A percentile compares a stretch with the other conserved stretches of the same genome.
Evolutionary conservation across 1,140 invertebrate genomes (phyloP).

Genomic region (Musca vetustissima): DNA sequence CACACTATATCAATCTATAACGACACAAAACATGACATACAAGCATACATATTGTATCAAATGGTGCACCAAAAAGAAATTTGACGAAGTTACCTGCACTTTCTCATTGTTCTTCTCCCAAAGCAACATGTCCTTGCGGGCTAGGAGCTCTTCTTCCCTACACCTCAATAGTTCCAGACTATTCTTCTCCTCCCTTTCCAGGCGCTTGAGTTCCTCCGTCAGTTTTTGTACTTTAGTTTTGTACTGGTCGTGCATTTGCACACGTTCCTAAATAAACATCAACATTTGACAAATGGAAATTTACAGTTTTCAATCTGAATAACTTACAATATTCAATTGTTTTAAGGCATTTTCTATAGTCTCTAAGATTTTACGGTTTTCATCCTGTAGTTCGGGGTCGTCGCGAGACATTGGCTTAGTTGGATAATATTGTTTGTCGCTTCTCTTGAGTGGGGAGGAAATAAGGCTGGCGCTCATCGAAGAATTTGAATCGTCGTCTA

Average conservation of each 20-base stretch:
- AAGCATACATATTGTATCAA: conserved; percentile 34
- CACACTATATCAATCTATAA: conserved; percentile 65
- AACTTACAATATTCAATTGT: conserved; percentile 61
- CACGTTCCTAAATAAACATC: conserved; percentile 44
- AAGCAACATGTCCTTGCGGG: conserved; percentile 54
- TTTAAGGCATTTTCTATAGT: conserved; percentile 60
- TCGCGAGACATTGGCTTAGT: conserved; percentile 44
- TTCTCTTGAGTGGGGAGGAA: conserved; percentile 42
- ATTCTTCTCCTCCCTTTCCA: conserved; percentile 56
- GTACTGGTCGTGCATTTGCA: conserved; percentile 55
- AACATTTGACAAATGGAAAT: conserved; percentile 7
- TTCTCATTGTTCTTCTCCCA: conserved; percentile 57
- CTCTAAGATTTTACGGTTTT: conserved; percentile 54
- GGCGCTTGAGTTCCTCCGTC: conserved; percentile 51
- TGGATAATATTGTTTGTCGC: conserved; percentile 50
- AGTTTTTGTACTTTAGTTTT: conserved; percentile 50
- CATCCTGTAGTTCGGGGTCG: conserved; percentile 53
- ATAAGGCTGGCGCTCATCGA: conserved; percentile 35
- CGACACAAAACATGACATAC: conserved; percentile 52
- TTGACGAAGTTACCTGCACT: conserved; percentile 42
- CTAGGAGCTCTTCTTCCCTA: conserved; percentile 45
- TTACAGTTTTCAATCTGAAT: background rate
- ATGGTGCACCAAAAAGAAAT: background rate
- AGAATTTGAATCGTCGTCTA: conserved; percentile 40
- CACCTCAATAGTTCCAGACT: conserved; percentile 45